These are phyloP conservation scores for Amyelois transitella DNA, from an alignment of 1,140 invertebrate genomes.

Conservation along the genomic window DNA sequence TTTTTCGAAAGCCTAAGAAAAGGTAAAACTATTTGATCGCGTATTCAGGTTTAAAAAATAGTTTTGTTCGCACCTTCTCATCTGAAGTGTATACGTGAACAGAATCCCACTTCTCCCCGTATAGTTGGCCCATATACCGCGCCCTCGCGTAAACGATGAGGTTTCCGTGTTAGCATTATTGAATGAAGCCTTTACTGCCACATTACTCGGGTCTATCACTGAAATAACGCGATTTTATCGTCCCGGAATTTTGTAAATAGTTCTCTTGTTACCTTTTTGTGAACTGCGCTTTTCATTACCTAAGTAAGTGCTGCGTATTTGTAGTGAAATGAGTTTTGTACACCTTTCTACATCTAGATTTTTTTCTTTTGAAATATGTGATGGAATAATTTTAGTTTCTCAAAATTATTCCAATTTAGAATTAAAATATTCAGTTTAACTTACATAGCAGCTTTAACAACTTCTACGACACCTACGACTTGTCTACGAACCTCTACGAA, in stretches of 20 bases:
- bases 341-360: too few species aligned
- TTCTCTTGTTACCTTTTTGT: not conserved
- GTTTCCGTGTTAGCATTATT: not conserved
- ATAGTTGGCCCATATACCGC: not conserved
- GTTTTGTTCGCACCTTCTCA: not conserved
- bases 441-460: too few species aligned
- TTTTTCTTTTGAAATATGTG: too few species aligned
- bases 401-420: too few species aligned
- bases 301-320: not conserved
- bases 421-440: too few species aligned
- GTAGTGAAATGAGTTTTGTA: too few species aligned
- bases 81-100: not conserved
- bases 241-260: not conserved
- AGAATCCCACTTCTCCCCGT: not conserved
- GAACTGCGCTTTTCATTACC: not conserved
- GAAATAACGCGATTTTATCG: not conserved
- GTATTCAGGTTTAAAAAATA: too few species aligned
- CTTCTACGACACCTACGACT: too few species aligned
- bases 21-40: too few species aligned
- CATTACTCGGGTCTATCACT: not conserved
- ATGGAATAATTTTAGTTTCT: too few species aligned
- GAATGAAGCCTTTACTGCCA: not conserved
- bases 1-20: too few species aligned
- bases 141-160: not conserved
- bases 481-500: too few species aligned